These are phyloP conservation scores for Trogon surrucura DNA, from an alignment of 2,113 vertebrate species.

Conservation along the genomic window DNA sequence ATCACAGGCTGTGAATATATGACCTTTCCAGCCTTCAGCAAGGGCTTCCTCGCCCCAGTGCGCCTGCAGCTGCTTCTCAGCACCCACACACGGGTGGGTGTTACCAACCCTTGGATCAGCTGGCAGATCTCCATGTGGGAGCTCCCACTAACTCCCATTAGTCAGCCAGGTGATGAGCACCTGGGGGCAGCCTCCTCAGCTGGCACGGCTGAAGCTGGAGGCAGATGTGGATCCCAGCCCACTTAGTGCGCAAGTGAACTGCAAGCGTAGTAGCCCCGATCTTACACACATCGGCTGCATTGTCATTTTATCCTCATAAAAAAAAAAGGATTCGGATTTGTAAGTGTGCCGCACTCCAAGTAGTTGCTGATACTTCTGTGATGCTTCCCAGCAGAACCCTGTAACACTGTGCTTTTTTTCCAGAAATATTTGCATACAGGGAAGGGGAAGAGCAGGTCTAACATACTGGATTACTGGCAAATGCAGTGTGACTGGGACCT, in stretches of 20 bases:
- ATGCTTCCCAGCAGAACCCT: background rate
- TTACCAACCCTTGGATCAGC: background rate
- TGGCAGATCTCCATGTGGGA: background rate
- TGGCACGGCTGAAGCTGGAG: background rate
- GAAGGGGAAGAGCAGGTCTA: background rate
- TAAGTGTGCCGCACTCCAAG: background rate
- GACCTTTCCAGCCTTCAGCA: background rate
- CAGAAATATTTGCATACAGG: background rate
- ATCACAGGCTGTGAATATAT: background rate
- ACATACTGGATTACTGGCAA: background rate
- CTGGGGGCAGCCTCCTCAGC: background rate
- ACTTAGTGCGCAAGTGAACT: background rate
- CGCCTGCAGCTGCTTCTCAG: background rate
- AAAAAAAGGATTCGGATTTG: background rate
- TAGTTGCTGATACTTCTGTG: background rate
- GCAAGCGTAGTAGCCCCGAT: background rate
- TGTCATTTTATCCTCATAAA: background rate
- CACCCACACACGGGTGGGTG: background rate
- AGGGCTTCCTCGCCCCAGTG: fast-evolving
- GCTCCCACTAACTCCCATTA: background rate
- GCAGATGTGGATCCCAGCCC: background rate
- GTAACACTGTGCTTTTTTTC: background rate
- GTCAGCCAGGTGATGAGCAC: background rate
- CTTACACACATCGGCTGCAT: background rate
- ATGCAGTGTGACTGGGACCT: background rate